A percentile compares a stretch with the other conserved stretches of the same genome.
These are phyloP conservation scores for Epiblema foenella DNA, from an alignment of 2,888 invertebrate genomes.

Conservation along the genomic window DNA sequence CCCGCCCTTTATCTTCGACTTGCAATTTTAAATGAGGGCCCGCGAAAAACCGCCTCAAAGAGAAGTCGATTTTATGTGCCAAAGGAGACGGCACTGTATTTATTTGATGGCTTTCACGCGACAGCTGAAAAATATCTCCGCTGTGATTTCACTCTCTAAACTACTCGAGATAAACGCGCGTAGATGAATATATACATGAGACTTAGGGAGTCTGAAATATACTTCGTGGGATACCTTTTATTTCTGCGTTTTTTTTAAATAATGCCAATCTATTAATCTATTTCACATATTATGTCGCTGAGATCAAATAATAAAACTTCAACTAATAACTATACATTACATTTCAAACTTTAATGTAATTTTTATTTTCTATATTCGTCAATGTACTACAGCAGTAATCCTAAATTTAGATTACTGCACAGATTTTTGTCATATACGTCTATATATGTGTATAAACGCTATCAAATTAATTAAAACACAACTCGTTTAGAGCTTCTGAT, in stretches of 20 bases:
- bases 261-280: too few relatives aligned
- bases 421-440: too few relatives aligned
- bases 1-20: constrained; percentile 66
- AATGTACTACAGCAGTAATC: too few relatives aligned
- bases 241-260: background rate
- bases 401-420: too few relatives aligned
- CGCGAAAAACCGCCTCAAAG: constrained; percentile 59
- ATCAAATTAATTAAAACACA: too few relatives aligned
- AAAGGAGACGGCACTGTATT: constrained; percentile 53
- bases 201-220: constrained; percentile 14
- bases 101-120: constrained; percentile 45
- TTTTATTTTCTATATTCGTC: too few relatives aligned
- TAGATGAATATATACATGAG: constrained; percentile 38
- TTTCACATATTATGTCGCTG: too few relatives aligned
- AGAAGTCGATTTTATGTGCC: constrained; percentile 63
- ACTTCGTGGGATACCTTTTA: background rate
- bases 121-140: constrained; percentile 42
- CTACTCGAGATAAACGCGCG: constrained; percentile 38
- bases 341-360: too few relatives aligned
- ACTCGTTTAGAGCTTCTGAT: too few relatives aligned
- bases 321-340: too few relatives aligned
- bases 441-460: too few relatives aligned
- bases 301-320: too few relatives aligned
- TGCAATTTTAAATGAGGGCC: constrained; percentile 65
- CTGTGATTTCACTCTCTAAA: constrained; percentile 42